A percentile compares a stretch with the other conserved stretches of the same genome.
Evolutionary conservation across 2,797 vertebrate genomes (phyloP).

Genomic region (Danio jaintianensis): DNA sequence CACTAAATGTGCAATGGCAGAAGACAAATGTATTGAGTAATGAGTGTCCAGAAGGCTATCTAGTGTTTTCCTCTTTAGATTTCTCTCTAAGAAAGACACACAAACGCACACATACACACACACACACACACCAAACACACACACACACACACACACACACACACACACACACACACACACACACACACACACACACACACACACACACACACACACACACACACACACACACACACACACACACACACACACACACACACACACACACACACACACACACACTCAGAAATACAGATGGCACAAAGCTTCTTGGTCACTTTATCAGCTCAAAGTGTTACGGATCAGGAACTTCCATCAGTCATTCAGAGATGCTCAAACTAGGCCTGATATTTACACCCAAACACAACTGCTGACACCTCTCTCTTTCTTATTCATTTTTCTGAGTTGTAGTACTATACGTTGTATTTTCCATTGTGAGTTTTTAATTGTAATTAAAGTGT

Average conservation of each 20-base stretch:
- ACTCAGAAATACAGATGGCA: constrained; percentile 42
- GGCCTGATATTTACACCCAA: constrained; percentile 14
- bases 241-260: constrained; percentile 12
- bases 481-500: too few species aligned
- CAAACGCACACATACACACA: too few species aligned
- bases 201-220: constrained; percentile 8
- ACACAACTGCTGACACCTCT: constrained; percentile 18
- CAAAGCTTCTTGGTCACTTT: constrained; percentile 33
- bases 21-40: constrained; percentile 50
- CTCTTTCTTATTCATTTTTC: not conserved
- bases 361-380: not conserved
- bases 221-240: constrained; percentile 8
- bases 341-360: constrained; percentile 31
- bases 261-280: constrained; percentile 11
- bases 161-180: constrained; percentile 8
- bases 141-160: constrained; percentile 8
- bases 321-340: constrained; percentile 27
- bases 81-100: not conserved
- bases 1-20: constrained; percentile 4
- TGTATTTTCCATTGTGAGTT: too few species aligned
- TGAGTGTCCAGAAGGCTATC: constrained; percentile 37
- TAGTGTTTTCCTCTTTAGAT: constrained; percentile 6
- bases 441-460: too few species aligned
- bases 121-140: too few species aligned
- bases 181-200: constrained; percentile 8